Base-by-base conservation (phyloP, 1,140 invertebrate species). In the Pogonus chalceus region DNA sequence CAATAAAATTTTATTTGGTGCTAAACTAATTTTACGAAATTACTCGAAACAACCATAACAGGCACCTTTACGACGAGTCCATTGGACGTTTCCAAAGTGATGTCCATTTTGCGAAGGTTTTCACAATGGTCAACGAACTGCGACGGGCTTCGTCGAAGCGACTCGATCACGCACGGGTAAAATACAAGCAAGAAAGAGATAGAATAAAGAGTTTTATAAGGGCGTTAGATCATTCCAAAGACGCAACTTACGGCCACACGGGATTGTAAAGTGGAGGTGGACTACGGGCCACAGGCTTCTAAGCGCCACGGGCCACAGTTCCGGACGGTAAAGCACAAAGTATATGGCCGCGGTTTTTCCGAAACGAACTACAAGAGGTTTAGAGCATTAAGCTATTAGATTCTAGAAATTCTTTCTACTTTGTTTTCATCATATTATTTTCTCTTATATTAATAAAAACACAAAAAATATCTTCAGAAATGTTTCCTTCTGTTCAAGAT, bases 251-350 rank as follows among this genome's bases (percentile, higher is more conserved):
- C 37, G 37, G 18, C 18, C 37, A 10, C 18, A 16, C 9, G 18
- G 18, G 37, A 9, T 43, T 12, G 37, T 43, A 43, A 43, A 43
- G 37, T 43, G 37, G 37, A 43, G 9, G 9, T 18, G 37, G 37
- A 43, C 18, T 7, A n/a, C n/a, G n/a, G n/a, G n/a, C n/a, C n/a
- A n/a, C n/a, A n/a, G n/a, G n/a, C n/a, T n/a, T n/a, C n/a, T n/a
- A n/a, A n/a, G n/a, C n/a, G 37, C 37, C 9, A 43, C 9, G n/a
- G 23, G 23, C 20, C 20, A 26, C 10, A 46, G 51, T 56, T 56
- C 55, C 55, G 51, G 55, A 12, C 55, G 50, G 55, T 56, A 56
- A 56, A 56, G 35, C 55, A 56, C 50, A 43, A 52, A 46, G 55
- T 56, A 56, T 56, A 51, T 51, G 24, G 50, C 39, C 24, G 22